These are phyloP conservation scores for Tuberolachnus salignus DNA, from an alignment of 2,888 invertebrate species.

Conservation along the genomic window DNA sequence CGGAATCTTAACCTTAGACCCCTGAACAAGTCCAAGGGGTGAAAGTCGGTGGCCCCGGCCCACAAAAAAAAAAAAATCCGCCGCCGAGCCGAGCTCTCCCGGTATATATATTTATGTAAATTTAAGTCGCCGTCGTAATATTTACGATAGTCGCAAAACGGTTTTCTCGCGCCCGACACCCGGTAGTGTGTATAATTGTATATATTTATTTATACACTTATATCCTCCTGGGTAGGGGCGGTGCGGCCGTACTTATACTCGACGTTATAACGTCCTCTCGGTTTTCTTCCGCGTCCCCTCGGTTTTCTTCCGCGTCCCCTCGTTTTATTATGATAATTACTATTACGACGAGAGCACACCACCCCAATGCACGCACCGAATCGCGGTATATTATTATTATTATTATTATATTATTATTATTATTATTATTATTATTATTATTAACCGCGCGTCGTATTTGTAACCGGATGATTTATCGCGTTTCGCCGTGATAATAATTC, in stretches of 20 bases:
- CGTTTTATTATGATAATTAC: constrained; percentile 50
- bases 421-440: constrained; percentile 13
- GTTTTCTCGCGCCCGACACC: constrained; percentile 6
- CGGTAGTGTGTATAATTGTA: neutral
- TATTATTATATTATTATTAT: too few species aligned
- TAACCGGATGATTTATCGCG: constrained; percentile 32
- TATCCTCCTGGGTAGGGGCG: too few species aligned
- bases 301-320: neutral
- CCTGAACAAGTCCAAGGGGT: too few species aligned
- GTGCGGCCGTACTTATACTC: too few species aligned
- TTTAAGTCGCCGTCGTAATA: neutral
- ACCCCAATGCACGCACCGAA: too few species aligned
- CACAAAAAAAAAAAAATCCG: too few species aligned
- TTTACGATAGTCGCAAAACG: constrained; percentile 3
- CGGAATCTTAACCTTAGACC: too few species aligned
- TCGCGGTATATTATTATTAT: too few species aligned
- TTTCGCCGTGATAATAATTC: constrained; percentile 41
- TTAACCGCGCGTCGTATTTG: constrained; percentile 7
- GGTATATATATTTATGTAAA: too few species aligned
- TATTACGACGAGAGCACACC: neutral
- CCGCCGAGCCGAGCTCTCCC: too few species aligned
- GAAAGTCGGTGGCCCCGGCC: too few species aligned
- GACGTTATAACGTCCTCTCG: neutral
- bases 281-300: neutral
- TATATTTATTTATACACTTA: too few species aligned